Percentiles rank a stretch among this genome's conserved stretches.
phyloP scores from a whole-genome alignment of 2,113 vertebrate species.

The Dendrocopos noguchii region DNA sequence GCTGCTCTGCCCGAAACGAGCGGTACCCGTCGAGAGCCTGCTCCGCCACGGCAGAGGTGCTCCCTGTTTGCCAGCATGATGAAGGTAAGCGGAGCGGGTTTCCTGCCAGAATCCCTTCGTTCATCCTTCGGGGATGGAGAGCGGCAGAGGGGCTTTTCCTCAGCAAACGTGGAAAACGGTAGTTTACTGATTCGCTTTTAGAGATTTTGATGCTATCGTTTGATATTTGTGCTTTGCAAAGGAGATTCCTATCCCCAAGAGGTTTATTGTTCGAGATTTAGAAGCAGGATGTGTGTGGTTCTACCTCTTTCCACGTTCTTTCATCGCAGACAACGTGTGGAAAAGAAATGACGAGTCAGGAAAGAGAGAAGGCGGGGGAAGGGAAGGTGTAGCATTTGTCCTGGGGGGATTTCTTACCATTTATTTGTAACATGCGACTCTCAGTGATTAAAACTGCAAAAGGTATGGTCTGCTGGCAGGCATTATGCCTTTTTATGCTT shows the following conservation, averaged over 20 bases:
- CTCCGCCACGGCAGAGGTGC: neutral
- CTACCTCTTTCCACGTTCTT: neutral
- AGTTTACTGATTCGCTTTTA: fast-evolving
- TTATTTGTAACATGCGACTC: neutral
- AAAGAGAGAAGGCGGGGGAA: neutral
- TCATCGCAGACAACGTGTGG: neutral
- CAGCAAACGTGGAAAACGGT: neutral
- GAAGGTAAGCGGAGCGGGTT: slow-evolving; percentile 18
- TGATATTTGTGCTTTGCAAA: neutral
- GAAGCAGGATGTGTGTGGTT: neutral
- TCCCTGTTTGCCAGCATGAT: neutral
- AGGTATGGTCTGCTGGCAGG: neutral
- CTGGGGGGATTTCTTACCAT: neutral
- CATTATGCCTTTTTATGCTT: neutral
- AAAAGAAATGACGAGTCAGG: neutral
- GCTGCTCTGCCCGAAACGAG: neutral
- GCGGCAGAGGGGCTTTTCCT: neutral
- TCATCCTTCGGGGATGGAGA: neutral
- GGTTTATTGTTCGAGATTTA: neutral
- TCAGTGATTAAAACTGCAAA: neutral
- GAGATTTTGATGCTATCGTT: neutral
- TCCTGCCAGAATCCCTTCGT: fast-evolving
- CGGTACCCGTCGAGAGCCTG: neutral
- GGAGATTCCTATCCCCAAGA: neutral
- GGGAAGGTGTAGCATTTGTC: neutral